Evolutionary conservation across 1,140 invertebrate species (phyloP), one percentile per base, ranked within the genome.

Genomic region (Coelopa frigida): DNA sequence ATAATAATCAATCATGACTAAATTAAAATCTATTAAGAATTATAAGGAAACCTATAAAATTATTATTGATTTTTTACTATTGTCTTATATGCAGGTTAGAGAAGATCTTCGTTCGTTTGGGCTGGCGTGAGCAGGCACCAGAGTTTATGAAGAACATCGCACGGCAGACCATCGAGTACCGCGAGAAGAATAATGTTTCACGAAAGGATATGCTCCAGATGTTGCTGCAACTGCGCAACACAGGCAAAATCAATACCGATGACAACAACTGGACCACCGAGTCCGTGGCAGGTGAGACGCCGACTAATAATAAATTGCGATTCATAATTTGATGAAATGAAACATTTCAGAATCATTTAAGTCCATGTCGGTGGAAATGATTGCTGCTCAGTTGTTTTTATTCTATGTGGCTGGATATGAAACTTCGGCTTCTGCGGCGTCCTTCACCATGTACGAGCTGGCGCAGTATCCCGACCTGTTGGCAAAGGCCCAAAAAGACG

Each of bases 391-490:
- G 61, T 67, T 72, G 6, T 75, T 80, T 38, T 70, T 80, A 3
- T 81, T 82, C 54, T 76, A 80, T 55, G 47, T 78, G 11, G 81
- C 79, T 27, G 82, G 81, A 23, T 84, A 78, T 57, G 82, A 84
- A 51, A 83, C 83, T 0, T 80, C 81, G 0, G 74, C 79, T 2
- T 74, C 74, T 7, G 71, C 78, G 0, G 67, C 80, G 6, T 71
- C 75, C 26, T 77, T 76, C 51, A 70, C 72, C 4, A 39, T 76
- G 1, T 78, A 77, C 51, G 71, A 75, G 52, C 61, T 83, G 43
- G 73, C 81, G 3, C 55, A 68, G 35, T 66, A 81, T 57, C 70
- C 70, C 12, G 70, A 75, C 3, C 67, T 78, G 14, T 81, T 83
- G 51, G 57, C 74, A 15, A 73, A 70, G 53, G 55, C 81, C 0